Evolutionary conservation across 2,888 invertebrate genomes (phyloP), one percentile per base, ranked within the genome.

Genomic region (Lasioglossum malachurum): DNA sequence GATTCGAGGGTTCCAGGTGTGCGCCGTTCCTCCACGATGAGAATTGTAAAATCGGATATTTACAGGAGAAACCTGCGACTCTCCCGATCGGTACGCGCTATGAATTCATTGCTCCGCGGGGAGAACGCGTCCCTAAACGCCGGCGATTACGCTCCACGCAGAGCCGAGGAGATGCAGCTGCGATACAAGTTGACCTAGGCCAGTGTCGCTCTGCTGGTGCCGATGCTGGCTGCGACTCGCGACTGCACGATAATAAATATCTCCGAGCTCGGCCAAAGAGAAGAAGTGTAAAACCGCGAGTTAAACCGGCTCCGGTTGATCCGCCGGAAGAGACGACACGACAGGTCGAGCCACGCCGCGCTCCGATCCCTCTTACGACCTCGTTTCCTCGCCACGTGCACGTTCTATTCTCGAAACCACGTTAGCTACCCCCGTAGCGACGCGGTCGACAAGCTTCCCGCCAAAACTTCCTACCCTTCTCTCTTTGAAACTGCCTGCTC

Each of bases 181-280:
- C 27, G 88, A 82, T 83, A 82, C 85, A 64, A 81, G 86, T 90
- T 90, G 90, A 90, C 90, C 90, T 86, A 90, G 90, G 90, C 81
- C 90, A 87, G 83, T 82, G 80, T 49, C 23, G 78, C 73, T n/a
- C 57, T 12, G n/a, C 57, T n/a, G 57, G 57, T 57, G 57, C 12
- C 57, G 57, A 57, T 57, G 57, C 67, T 53, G 73, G 69, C 35
- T 75, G 67, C 10, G 31, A 44, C 49, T 53, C 64, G 79, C 83
- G 86, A 82, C 53, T 84, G 75, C 80, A 35, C 87, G 82, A 90
- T 90, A 90, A 90, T 90, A 90, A 90, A 88, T 90, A 89, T 86
- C 80, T 80, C 73, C 64, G 71, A 75, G 78, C 77, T 81, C 80
- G 74, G 76, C 76, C 77, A 31, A 53, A 44, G 72, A 81, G 78